Evolutionary conservation across 2,888 invertebrate species (phyloP).

Genomic region (Folsomia candida): DNA sequence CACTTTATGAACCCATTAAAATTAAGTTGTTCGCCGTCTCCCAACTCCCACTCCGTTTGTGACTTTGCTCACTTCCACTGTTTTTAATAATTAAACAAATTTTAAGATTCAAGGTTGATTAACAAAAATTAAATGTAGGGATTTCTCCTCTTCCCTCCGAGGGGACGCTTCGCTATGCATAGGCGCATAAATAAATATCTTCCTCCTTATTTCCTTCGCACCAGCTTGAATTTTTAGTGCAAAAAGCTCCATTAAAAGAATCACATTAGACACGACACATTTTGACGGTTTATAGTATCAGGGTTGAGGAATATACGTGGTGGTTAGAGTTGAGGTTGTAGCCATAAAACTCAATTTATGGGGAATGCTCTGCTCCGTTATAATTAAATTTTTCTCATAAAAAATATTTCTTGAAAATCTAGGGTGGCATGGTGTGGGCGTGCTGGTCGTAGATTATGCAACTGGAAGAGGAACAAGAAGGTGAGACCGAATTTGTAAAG

Average conservation of each 20-base stretch:
- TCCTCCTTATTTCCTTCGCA: neutral
- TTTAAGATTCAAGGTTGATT: neutral
- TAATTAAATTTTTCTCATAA: conserved; percentile 6
- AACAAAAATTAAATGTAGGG: conserved; percentile 1
- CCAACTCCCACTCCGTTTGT: neutral
- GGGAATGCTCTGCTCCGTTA: neutral
- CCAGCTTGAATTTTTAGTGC: neutral
- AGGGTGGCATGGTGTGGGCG: neutral
- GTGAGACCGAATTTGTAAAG: neutral
- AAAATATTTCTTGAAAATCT: neutral
- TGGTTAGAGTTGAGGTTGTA: neutral
- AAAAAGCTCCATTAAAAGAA: neutral
- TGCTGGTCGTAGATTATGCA: neutral
- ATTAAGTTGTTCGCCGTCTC: neutral
- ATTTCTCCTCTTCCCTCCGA: no score
- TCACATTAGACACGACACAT: neutral
- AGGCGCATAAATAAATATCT: neutral
- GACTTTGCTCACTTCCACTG: neutral
- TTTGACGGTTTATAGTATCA: neutral
- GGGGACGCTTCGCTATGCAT: no score
- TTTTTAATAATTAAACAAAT: conserved; percentile 1
- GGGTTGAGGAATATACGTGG: no score
- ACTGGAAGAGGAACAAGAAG: neutral
- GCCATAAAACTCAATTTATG: conserved; percentile 12
- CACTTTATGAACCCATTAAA: conserved; percentile 1